Evolutionary conservation across 30 jellyfish, hydroid and myxozoan species (phyloP).

Genomic region (Nemopilema nomurai): DNA sequence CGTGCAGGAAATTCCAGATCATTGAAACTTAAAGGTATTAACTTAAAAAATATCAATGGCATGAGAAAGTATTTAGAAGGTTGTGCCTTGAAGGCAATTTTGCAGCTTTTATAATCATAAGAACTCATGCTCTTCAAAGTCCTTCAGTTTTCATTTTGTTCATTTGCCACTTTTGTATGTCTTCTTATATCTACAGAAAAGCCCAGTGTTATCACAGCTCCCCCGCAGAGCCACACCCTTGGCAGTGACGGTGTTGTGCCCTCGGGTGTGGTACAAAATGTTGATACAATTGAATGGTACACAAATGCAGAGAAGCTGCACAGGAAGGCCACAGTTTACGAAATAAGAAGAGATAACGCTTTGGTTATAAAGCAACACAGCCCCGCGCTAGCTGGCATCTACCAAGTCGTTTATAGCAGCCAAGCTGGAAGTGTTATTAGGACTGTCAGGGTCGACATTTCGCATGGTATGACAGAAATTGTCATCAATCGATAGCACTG

Average conservation of each 20-base stretch:
- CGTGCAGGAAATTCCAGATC: too few relatives aligned
- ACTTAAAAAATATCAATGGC: too few relatives aligned
- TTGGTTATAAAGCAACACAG: constrained; percentile 18
- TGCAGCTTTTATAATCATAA: too few relatives aligned
- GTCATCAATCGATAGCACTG: too few relatives aligned
- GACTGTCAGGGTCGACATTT: constrained; percentile 42
- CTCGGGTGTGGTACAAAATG: constrained; percentile 20
- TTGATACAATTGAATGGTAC: constrained; percentile 45
- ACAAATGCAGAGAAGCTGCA: constrained; percentile 51
- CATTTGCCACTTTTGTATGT: background rate
- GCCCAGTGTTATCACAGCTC: constrained; percentile 33
- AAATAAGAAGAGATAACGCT: constrained; percentile 7
- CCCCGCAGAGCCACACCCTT: constrained; percentile 12
- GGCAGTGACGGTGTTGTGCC: constrained; percentile 29
- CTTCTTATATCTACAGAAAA: constrained; percentile 30
- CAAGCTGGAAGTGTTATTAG: constrained; percentile 40
- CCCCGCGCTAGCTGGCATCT: constrained; percentile 32
- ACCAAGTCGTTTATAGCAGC: constrained; percentile 41
- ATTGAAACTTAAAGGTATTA: too few relatives aligned
- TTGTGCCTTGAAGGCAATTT: too few relatives aligned
- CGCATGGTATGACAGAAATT: constrained; percentile 7
- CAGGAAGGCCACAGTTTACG: background rate
- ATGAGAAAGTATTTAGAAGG: too few relatives aligned
- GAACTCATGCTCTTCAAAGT: too few relatives aligned
- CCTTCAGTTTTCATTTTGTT: background rate